Conservation (phyloP, 2,888 invertebrate genomes). For the Drosophila mimetica region DNA sequence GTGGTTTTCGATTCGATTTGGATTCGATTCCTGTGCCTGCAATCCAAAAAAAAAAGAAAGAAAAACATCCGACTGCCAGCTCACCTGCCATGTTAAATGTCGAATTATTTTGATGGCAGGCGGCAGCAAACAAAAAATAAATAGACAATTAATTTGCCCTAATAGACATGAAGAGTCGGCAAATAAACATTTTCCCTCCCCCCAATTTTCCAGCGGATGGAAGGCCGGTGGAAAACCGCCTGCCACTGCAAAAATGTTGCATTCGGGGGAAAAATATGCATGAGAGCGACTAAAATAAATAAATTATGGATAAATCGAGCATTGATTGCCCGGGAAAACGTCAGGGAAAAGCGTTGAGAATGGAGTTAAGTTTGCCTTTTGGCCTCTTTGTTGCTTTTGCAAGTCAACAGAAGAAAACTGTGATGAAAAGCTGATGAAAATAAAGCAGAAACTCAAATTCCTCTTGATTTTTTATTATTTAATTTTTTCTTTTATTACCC, state of each 20-base stretch:
- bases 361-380: not conserved
- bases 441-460: too few relatives aligned
- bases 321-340: slow-evolving; percentile 3
- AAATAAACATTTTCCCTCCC: slow-evolving; percentile 28
- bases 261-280: slow-evolving; percentile 2
- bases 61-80: slow-evolving; percentile 2
- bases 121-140: slow-evolving; percentile 66
- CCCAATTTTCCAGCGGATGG: slow-evolving; percentile 4
- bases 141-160: slow-evolving; percentile 78
- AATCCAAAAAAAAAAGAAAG: too few relatives aligned
- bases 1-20: slow-evolving; percentile 47
- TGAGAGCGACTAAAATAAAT: slow-evolving; percentile 29
- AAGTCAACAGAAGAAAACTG: not conserved
- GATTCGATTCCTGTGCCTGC: not conserved
- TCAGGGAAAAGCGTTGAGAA: not conserved
- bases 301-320: slow-evolving; percentile 28
- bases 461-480: too few relatives aligned
- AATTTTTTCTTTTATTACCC: too few relatives aligned
- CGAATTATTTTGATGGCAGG: slow-evolving; percentile 76
- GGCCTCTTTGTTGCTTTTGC: not conserved
- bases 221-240: slow-evolving; percentile 16
- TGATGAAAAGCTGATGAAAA: too few relatives aligned
- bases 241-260: slow-evolving; percentile 14
- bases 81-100: slow-evolving; percentile 68
- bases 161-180: slow-evolving; percentile 69